A percentile compares a stretch with the other conserved stretches of the same genome.
Conservation (phyloP, 2,113 vertebrate genomes). For the Nothoprocta perdicaria region DNA sequence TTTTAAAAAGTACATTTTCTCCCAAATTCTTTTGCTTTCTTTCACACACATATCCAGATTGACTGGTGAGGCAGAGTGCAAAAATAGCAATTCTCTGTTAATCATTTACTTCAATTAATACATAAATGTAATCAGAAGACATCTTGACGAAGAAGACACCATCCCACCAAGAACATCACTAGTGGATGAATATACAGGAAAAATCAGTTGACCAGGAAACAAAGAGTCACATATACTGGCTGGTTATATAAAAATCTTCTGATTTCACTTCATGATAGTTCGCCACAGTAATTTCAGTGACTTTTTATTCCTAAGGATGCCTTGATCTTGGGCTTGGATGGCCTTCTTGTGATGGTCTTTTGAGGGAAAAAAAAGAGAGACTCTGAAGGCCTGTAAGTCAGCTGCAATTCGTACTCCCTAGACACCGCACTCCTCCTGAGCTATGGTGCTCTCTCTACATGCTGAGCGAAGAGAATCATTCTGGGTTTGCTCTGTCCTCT, state of each 20-base stretch:
- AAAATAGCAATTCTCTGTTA: background rate
- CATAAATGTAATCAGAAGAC: no score
- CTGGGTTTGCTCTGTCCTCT: background rate
- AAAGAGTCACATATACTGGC: background rate
- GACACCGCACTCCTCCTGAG: background rate
- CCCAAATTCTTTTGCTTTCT: background rate
- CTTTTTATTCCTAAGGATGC: no score
- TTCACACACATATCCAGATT: background rate
- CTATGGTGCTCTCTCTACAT: background rate
- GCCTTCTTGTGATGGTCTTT: background rate
- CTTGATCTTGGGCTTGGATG: no score
- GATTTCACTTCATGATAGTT: background rate
- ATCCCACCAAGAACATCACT: background rate
- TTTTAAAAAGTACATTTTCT: background rate
- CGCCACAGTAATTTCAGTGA: background rate
- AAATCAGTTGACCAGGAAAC: background rate
- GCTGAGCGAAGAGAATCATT: background rate
- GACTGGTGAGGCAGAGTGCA: background rate
- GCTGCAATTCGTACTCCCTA: background rate
- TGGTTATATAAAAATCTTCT: background rate
- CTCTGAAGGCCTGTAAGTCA: background rate
- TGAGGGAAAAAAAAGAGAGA: background rate
- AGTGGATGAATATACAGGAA: background rate
- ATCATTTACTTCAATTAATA: background rate
- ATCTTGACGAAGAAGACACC: background rate